Base-by-base conservation (phyloP, 2,797 vertebrate genomes). In the Sphenopsis melanotis region DNA sequence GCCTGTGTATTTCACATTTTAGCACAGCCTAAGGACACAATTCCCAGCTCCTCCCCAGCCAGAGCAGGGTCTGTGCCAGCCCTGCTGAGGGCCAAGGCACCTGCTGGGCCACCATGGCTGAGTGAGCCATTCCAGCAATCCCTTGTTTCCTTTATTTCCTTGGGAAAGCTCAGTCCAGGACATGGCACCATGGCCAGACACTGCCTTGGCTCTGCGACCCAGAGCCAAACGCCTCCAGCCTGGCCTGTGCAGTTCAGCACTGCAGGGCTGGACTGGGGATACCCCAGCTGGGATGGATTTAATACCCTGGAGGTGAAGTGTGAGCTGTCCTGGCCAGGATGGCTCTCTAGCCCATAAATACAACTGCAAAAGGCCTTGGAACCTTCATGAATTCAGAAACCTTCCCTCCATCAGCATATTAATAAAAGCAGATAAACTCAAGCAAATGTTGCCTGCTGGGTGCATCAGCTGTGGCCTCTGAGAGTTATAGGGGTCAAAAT, bases 181-280 rank as follows among this genome's bases (percentile, higher is more conserved):
- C 11, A 0, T 0, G 8, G n/a, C 36, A 22, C 16, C 12, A 2
- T 0, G 24, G 36, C 7, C 71, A 74, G 56, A 26, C 47, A 2
- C 4, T 20, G 42, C 23, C 52, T 59, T 13, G n/a, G 41, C 8
- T 37, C 71, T 11, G 47, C 16, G 11, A 5, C 52, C 46, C 79
- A 41, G 63, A 72, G 55, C 34, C 46, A 30, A n/a, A 44, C 5
- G 1, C 30, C 0, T 3, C 16, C 42, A 37, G 23, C 23, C 32
- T 2, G 18, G 36, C 17, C 65, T 13, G 29, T 2, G 16, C 21
- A 24, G 39, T 16, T 16, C 1, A 72, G 47, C 68, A 13, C 8
- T 6, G 26, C 53, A 37, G 34, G 5, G 29, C 34, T 84, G n/a
- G 9, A 12, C 39, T 44, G 27, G 23, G 29, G 6, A 5, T 8